These are phyloP conservation scores for Lordiphosa stackelbergi DNA, from an alignment of 1,140 invertebrate species.

Conservation along the genomic window DNA sequence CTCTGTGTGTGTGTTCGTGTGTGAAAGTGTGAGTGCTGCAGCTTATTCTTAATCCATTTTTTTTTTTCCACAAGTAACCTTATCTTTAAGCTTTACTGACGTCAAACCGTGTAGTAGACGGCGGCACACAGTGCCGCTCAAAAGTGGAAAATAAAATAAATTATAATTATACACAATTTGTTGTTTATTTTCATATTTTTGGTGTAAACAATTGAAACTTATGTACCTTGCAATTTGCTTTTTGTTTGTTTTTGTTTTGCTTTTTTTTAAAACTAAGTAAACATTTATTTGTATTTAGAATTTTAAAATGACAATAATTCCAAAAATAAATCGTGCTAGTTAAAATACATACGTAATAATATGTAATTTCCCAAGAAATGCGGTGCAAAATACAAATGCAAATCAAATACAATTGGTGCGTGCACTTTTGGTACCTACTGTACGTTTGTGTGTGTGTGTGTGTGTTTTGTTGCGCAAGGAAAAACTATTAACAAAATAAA, in stretches of 20 bases:
- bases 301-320: slow-evolving; percentile 48
- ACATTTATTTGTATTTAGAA: slow-evolving; percentile 59
- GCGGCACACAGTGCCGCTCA: slow-evolving; percentile 57
- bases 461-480: slow-evolving; percentile 40
- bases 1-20: slow-evolving; percentile 22
- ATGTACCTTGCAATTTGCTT: slow-evolving; percentile 48
- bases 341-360: slow-evolving; percentile 43
- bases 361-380: slow-evolving; percentile 30
- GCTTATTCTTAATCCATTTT: too few relatives aligned
- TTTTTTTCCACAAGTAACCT: slow-evolving; percentile 31
- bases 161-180: slow-evolving; percentile 63
- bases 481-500: slow-evolving; percentile 63
- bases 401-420: slow-evolving; percentile 60
- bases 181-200: slow-evolving; percentile 74
- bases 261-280: slow-evolving; percentile 68
- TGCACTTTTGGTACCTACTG: slow-evolving; percentile 53
- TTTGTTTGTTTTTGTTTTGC: slow-evolving; percentile 24
- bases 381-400: slow-evolving; percentile 62
- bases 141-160: slow-evolving; percentile 52
- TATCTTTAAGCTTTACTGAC: slow-evolving; percentile 51
- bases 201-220: slow-evolving; percentile 73
- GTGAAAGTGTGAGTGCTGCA: slow-evolving; percentile 5
- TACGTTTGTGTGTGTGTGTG: slow-evolving; percentile 29
- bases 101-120: slow-evolving; percentile 22
- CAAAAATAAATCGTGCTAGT: slow-evolving; percentile 35